Percentiles rank a stretch among this genome's conserved stretches.
Evolutionary conservation across 2,888 invertebrate species (phyloP).

Genomic region (Lasioglossum marginatum): DNA sequence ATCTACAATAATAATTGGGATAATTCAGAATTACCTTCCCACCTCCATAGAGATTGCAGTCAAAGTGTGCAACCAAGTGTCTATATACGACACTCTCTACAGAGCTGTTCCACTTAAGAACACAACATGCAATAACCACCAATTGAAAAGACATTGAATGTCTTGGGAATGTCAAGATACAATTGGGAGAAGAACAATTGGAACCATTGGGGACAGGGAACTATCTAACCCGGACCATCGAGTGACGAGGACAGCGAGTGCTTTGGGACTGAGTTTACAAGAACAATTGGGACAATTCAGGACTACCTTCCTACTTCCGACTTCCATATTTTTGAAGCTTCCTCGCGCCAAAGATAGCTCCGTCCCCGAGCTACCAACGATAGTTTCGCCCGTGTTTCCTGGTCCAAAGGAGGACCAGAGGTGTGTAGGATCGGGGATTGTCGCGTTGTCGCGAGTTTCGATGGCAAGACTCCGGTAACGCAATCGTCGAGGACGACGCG

Average conservation of each 20-base stretch:
- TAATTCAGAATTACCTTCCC: too few species aligned
- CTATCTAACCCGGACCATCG: background rate
- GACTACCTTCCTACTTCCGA: background rate
- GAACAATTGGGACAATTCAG: background rate
- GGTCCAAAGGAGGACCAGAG: background rate
- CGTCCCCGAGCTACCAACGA: background rate
- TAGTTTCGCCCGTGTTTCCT: background rate
- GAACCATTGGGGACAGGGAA: background rate
- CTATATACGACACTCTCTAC: too few species aligned
- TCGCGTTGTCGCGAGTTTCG: slow-evolving; percentile 40
- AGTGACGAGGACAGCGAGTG: background rate
- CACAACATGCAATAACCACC: background rate
- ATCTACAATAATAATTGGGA: too few species aligned
- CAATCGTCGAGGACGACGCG: slow-evolving; percentile 39
- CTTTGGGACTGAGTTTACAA: background rate
- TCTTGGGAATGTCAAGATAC: background rate
- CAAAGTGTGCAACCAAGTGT: too few species aligned
- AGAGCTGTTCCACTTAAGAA: background rate
- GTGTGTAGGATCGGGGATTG: background rate
- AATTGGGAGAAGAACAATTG: background rate
- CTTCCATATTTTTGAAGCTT: background rate
- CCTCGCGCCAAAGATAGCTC: background rate
- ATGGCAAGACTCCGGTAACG: slow-evolving; percentile 59
- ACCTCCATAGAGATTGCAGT: too few species aligned
- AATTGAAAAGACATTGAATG: background rate